Percentiles rank a stretch among this genome's conserved stretches.
phyloP scores from a whole-genome alignment of 2,888 invertebrate species.

The Xylophagus ater region DNA sequence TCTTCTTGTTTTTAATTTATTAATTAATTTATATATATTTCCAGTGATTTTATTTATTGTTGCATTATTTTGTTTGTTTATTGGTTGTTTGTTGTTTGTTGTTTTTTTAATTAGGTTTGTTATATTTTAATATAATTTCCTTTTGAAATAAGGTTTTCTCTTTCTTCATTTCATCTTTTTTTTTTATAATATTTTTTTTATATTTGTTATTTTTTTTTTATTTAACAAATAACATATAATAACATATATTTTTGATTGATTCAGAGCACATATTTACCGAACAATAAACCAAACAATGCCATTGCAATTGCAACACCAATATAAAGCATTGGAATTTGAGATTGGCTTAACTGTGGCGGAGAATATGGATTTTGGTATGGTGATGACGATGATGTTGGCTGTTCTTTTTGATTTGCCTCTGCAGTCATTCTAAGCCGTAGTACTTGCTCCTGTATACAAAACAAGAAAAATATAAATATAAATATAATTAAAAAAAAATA shows the following conservation, averaged over 20 bases:
- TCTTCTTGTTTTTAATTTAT: background rate
- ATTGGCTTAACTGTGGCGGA: constrained; percentile 45
- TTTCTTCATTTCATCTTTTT: background rate
- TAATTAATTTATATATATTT: background rate
- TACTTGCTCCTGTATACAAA: constrained; percentile 62
- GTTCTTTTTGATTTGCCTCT: constrained; percentile 29
- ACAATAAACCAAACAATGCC: constrained; percentile 60
- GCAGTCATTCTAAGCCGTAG: constrained; percentile 45
- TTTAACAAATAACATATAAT: constrained; percentile 1
- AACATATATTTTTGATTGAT: constrained; percentile 35
- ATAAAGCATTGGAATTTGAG: constrained; percentile 50
- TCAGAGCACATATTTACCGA: constrained; percentile 76
- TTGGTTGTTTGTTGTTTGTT: background rate
- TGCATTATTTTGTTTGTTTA: background rate
- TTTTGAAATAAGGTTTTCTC: too few species aligned
- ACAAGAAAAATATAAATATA: too few species aligned
- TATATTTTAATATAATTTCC: background rate
- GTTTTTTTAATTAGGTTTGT: background rate
- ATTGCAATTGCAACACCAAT: constrained; percentile 55
- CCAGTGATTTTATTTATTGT: background rate
- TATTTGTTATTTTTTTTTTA: background rate
- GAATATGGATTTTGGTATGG: constrained; percentile 44
- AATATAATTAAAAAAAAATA: too few species aligned
- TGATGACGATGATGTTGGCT: constrained; percentile 24
- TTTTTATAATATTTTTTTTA: background rate